Evolutionary conservation across 1,140 invertebrate species (phyloP).

Genomic region (Brevipalpus yothersi): DNA sequence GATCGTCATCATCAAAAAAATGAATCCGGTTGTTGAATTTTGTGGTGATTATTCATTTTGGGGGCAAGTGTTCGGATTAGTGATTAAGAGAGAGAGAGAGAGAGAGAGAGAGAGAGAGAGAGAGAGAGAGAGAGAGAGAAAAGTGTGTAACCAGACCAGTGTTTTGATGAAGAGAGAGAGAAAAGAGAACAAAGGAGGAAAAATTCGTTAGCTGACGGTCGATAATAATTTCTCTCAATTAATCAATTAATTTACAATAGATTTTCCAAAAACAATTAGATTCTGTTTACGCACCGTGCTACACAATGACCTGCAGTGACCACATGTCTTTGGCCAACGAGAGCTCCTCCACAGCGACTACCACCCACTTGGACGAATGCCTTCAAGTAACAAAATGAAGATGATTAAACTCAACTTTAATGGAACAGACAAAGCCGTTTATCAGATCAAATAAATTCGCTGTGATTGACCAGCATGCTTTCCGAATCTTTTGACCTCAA

Average conservation of each 20-base stretch:
- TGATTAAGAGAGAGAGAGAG: neutral
- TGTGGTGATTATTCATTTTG: neutral
- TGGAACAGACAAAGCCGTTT: neutral
- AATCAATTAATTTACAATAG: neutral
- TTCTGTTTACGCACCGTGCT: constrained; percentile 28
- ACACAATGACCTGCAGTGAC: constrained; percentile 92
- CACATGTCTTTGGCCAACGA: constrained; percentile 71
- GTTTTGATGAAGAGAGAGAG: neutral
- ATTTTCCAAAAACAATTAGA: neutral
- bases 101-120: neutral
- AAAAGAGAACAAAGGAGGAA: neutral
- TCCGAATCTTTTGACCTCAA: too few species aligned
- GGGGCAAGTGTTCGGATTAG: neutral
- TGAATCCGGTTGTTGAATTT: too few species aligned
- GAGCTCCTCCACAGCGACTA: constrained; percentile 72
- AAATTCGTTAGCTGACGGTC: neutral
- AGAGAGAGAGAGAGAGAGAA: neutral
- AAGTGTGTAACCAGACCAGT: neutral
- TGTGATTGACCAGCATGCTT: too few species aligned
- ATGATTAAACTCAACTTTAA: neutral
- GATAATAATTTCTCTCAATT: neutral
- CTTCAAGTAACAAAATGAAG: constrained; percentile 20
- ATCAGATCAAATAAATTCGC: neutral
- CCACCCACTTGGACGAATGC: constrained; percentile 77
- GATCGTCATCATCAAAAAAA: too few species aligned